Conservation (phyloP, 2,888 invertebrate species). For the Frankliniella fusca region DNA sequence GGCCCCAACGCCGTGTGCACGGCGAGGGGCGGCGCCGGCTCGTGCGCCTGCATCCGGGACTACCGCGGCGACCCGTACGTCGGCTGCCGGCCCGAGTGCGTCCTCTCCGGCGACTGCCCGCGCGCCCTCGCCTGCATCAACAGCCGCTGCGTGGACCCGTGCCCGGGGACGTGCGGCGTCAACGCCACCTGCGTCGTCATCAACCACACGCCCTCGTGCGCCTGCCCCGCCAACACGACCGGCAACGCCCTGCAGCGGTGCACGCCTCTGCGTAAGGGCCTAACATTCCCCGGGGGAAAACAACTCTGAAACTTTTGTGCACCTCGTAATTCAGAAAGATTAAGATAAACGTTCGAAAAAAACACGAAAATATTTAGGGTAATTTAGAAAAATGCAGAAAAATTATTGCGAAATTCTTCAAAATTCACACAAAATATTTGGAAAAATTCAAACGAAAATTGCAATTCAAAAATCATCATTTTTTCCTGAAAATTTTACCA, state of each 20-base stretch:
- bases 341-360: too few species aligned
- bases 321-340: too few species aligned
- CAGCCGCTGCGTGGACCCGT: conserved; percentile 81
- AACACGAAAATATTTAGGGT: too few species aligned
- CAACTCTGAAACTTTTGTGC: too few species aligned
- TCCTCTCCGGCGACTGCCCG: conserved; percentile 74
- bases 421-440: background rate
- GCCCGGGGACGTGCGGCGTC: conserved; percentile 75
- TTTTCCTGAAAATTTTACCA: too few species aligned
- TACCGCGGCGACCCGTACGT: conserved; percentile 52
- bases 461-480: too few species aligned
- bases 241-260: conserved; percentile 83
- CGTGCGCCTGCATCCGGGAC: conserved; percentile 50
- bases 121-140: conserved; percentile 72
- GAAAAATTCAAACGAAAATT: background rate
- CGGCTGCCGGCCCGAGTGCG: conserved; percentile 82
- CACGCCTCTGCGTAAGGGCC: conserved; percentile 50
- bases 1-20: conserved; percentile 46
- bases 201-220: conserved; percentile 78
- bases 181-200: conserved; percentile 78
- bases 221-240: conserved; percentile 68
- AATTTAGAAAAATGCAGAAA: background rate
- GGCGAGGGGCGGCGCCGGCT: conserved; percentile 41
- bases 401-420: background rate
- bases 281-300: too few species aligned